Evolutionary conservation across 2,113 vertebrate species (phyloP), one percentile per base, ranked within the genome.

Genomic region (Microtus montanus): DNA sequence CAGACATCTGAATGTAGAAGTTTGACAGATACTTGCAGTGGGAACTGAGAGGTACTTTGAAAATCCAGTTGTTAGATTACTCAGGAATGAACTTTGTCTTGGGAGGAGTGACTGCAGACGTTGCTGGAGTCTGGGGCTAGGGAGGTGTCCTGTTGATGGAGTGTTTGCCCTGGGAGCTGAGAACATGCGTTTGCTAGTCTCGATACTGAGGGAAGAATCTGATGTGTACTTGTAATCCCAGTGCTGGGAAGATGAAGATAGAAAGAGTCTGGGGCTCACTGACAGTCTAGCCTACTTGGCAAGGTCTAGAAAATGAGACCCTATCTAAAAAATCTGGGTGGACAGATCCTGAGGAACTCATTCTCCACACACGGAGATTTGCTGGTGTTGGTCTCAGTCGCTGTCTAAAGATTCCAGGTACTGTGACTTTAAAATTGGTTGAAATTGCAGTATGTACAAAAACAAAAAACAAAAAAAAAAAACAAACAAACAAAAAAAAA

Each of bases 21-120:
- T 33, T 95, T 96, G 84, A 84, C 33, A 74, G 85, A 86, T 28
- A 93, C 14, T 95, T 96, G 28, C 14, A 77, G 1, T 96, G 49
- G 82, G 90, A 96, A 71, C 35, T 75, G 33, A 92, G 78, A 96
- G 41, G 44, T 83, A 22, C 28, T 92, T 83, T 74, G 68, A 89
- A 91, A 89, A 87, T 92, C 87, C 10, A 90, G 0, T 52, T 84
- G 75, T 92, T 87, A 82, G 93, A 89, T 78, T 83, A 73, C 93
- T 94, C 30, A 52, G 58, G 35, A 92, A 30, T 88, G 93, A 91
- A 61, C 44, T 83, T 7, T 84, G 17, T 80, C 26, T 74, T 75
- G 26, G 38, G n/a, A 58, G 74, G 84, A 78, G 75, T 30, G 79
- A 52, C 35, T 61, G 13, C 24, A 86, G 84, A 73, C 73, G 77